phyloP scores from a whole-genome alignment of 2,113 vertebrate genomes.

The Pandion haliaetus region DNA sequence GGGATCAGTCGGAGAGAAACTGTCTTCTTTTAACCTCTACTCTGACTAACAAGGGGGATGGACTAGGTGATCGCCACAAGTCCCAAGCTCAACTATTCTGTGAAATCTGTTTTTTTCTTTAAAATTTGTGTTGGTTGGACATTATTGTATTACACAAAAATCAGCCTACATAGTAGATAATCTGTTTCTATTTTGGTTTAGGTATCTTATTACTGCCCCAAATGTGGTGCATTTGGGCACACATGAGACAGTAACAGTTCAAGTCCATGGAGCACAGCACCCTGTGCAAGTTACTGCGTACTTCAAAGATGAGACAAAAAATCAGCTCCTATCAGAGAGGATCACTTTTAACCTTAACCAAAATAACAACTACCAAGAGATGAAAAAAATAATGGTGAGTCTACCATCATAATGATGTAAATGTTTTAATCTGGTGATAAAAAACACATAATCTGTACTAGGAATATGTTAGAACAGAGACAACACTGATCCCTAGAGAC shows the following conservation, averaged over 20 bases:
- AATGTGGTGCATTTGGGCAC: constrained; percentile 65
- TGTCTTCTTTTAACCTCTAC: background rate
- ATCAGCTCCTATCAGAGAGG: constrained; percentile 1
- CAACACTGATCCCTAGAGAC: background rate
- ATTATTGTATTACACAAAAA: background rate
- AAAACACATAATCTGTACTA: background rate
- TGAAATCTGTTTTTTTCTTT: background rate
- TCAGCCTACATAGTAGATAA: background rate
- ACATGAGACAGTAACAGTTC: constrained; percentile 62
- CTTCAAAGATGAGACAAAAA: background rate
- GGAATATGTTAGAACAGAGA: background rate
- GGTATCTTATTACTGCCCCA: constrained; percentile 73
- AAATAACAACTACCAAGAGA: constrained; percentile 60
- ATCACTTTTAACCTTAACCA: constrained; percentile 35
- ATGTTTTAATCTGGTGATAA: background rate
- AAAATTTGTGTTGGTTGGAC: background rate
- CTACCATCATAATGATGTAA: background rate
- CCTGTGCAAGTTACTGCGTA: constrained; percentile 16
- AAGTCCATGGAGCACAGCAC: constrained; percentile 51
- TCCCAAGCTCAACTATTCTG: background rate
- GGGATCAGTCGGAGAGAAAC: background rate
- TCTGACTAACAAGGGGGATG: fast-evolving
- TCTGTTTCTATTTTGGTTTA: constrained; percentile 5
- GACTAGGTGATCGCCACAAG: background rate
- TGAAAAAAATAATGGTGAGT: constrained; percentile 67